Evolutionary conservation across 2,888 invertebrate species (phyloP).

Genomic region (Gymnosoma rotundatum): DNA sequence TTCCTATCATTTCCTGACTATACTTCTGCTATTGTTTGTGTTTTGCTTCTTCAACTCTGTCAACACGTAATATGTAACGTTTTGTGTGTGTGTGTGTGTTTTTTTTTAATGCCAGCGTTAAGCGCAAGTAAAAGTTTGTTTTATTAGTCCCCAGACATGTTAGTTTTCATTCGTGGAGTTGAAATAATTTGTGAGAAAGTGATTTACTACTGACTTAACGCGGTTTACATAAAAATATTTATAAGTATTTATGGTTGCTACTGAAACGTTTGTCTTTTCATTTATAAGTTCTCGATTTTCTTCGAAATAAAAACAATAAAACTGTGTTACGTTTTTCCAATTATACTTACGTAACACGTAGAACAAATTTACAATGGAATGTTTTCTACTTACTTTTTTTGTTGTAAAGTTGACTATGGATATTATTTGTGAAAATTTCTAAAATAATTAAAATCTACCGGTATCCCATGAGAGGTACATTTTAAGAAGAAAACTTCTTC

Average conservation of each 20-base stretch:
- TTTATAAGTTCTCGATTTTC: neutral
- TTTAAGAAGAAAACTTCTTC: too few relatives aligned
- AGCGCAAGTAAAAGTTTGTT: constrained; percentile 74
- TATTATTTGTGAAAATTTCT: too few relatives aligned
- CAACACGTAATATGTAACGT: constrained; percentile 58
- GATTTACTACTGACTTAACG: constrained; percentile 71
- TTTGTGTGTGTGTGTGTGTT: too few relatives aligned
- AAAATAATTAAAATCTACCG: too few relatives aligned
- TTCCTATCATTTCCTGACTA: neutral
- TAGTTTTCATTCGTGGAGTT: constrained; percentile 70
- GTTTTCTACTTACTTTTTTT: too few relatives aligned
- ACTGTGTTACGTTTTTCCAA: neutral
- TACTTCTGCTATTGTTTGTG: neutral
- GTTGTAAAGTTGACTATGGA: too few relatives aligned
- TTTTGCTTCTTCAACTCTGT: constrained; percentile 21
- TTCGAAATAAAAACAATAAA: neutral
- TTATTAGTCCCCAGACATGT: constrained; percentile 79
- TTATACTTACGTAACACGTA: neutral
- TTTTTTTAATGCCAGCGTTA: constrained; percentile 76
- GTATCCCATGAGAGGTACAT: too few relatives aligned
- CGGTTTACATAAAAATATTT: constrained; percentile 47
- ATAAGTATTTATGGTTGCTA: constrained; percentile 32
- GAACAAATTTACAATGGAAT: neutral
- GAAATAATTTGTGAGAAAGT: constrained; percentile 62
- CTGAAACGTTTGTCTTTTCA: neutral